phyloP scores from a whole-genome alignment of 2,797 vertebrate species.

The Centroberyx gerrardi region DNA sequence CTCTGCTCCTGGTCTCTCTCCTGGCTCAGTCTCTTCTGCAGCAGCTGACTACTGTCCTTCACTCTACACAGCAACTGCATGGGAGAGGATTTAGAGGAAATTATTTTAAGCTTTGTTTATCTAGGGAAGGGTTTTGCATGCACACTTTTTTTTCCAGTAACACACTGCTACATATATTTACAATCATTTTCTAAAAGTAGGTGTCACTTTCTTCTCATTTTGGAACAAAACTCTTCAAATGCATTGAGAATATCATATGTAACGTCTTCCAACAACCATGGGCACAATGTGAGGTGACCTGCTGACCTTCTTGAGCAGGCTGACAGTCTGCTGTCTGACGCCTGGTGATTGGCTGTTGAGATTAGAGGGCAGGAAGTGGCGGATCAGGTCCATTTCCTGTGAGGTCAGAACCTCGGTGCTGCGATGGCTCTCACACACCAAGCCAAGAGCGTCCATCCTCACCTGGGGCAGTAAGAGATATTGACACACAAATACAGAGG shows the following conservation, averaged over 20 bases:
- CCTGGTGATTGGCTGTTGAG: slow-evolving; percentile 94
- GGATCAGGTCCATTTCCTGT: slow-evolving; percentile 91
- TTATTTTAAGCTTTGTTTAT: not conserved
- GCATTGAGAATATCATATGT: no score
- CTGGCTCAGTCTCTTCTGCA: slow-evolving; percentile 87
- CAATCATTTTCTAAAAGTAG: no score
- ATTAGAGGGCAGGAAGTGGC: slow-evolving; percentile 90
- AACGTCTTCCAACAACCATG: no score
- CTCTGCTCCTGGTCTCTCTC: slow-evolving; percentile 70
- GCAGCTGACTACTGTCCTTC: slow-evolving; percentile 91
- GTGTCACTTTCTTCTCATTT: no score
- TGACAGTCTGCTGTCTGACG: slow-evolving; percentile 91
- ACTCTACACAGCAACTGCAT: slow-evolving; percentile 91
- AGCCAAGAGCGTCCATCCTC: slow-evolving; percentile 93
- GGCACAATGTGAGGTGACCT: no score
- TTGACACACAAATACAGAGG: not conserved
- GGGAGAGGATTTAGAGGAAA: slow-evolving; percentile 3
- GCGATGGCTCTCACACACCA: slow-evolving; percentile 94
- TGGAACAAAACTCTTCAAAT: no score
- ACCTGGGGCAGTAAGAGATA: slow-evolving; percentile 82
- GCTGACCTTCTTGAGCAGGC: slow-evolving; percentile 94
- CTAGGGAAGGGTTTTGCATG: no score
- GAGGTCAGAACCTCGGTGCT: slow-evolving; percentile 90
- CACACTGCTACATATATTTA: no score
- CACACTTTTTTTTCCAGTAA: no score